Percentiles rank a stretch among this genome's conserved stretches.
Evolutionary conservation across 2,113 vertebrate genomes (phyloP).

Genomic region (Synchiropus splendidus): DNA sequence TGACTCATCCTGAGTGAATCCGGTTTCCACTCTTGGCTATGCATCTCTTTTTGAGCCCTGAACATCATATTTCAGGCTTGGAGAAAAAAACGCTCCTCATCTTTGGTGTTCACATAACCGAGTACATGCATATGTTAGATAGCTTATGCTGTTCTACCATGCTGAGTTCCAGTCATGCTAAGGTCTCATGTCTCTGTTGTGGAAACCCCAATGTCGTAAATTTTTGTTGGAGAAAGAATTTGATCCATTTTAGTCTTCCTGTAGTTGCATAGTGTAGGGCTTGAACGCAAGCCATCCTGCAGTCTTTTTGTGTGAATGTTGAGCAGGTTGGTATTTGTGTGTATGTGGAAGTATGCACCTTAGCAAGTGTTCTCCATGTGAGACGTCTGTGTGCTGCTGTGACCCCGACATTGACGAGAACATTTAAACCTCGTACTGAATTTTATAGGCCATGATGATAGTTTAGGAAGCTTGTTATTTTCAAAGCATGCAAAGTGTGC

Average conservation of each 20-base stretch:
- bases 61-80: too few relatives aligned
- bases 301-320: background rate
- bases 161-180: constrained; percentile 27
- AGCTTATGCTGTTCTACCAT: constrained; percentile 31
- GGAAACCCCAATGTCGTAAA: constrained; percentile 8
- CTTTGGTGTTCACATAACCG: constrained; percentile 26
- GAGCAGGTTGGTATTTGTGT: background rate
- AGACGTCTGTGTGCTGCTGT: constrained; percentile 9
- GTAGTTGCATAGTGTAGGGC: constrained; percentile 28
- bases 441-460: constrained; percentile 49
- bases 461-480: constrained; percentile 48
- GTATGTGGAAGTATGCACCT: background rate
- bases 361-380: constrained; percentile 12
- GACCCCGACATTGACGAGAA: constrained; percentile 24
- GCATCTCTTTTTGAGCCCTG: too few relatives aligned
- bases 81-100: background rate
- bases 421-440: constrained; percentile 26
- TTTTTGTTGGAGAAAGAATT: constrained; percentile 32
- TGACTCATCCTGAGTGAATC: too few relatives aligned
- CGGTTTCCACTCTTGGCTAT: too few relatives aligned
- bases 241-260: constrained; percentile 48
- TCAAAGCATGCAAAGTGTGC: constrained; percentile 33
- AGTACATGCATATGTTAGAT: constrained; percentile 26
- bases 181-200: constrained; percentile 21
- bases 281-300: too few relatives aligned